Evolutionary conservation across 2,797 vertebrate genomes (phyloP), one percentile per base, ranked within the genome.

Genomic region (Sebastes matsubarae): DNA sequence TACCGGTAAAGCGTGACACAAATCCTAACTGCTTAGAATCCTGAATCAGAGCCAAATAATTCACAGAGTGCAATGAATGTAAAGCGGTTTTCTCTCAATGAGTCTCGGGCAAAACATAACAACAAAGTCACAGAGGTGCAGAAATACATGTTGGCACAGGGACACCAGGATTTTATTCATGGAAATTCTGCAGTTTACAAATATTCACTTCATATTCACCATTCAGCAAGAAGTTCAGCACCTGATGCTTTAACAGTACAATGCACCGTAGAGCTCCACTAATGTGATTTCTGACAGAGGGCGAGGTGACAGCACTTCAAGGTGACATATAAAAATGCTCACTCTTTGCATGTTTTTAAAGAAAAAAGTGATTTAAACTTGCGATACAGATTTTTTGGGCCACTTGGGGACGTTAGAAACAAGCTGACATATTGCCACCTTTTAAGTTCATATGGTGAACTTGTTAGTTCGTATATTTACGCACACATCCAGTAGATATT

Each of bases 1-100:
- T 61, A 54, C 60, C 67, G 32, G 54, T 36, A 59, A 54, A 77
- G 67, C 60, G 29, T 30, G 78, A 87, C 74, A 83, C 73, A 78
- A 76, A 82, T 86, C 74, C 54, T 2, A 36, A 78, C 58, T n/a
- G 25, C 79, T 83, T 70, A 30, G 54, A 66, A 36, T 38, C 29
- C 54, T 82, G 80, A 86, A 80, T 65, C 42, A n/a, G 50, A 80
- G 76, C 68, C 64, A 71, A 83, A 61, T 82, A 29, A 83, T 87
- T 89, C 81, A 86, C 50, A 1, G 46, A 73, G 63, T 68, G 70
- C 61, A 68, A 34, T 76, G 66, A 84, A 78, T 77, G 74, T 72
- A 34, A 67, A 76, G 27, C 27, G 42, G 68, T 38, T 83, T 83
- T 82, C 73, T 88, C 24, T 75, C 61, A 24, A 16, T 72, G 50